Evolutionary conservation across 2,113 vertebrate genomes (phyloP), one percentile per base, ranked within the genome.

Genomic region (Brachyhypopomus occidentalis): DNA sequence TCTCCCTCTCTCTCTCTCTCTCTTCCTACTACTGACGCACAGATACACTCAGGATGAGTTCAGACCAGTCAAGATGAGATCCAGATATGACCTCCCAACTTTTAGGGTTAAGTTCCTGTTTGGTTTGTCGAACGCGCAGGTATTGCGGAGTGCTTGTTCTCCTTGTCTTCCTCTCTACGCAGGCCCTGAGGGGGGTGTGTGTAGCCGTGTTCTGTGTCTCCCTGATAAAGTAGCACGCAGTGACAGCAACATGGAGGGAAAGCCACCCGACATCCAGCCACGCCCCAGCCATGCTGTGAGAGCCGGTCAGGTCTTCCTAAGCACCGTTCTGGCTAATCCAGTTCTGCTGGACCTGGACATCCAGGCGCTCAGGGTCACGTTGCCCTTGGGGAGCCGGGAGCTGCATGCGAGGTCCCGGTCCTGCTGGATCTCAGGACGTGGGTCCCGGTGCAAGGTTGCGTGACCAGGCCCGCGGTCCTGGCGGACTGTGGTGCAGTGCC

Each of bases 1-100:
- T 82, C 58, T 77, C 45, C 16, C 22, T 82, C 48, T 83, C 22
- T 12, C 23, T 34, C 4, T 36, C n/a, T 83, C 41, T 79, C 27
- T 34, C 27, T 48, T 9, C 63, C 55, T 69, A 58, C 3, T 63
- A 27, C 22, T 22, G 5, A 69, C 52, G 48, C 59, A 16, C 34
- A 30, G 6, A 56, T 27, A 60, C 17, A 55, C 4, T 36, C 22
- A 84, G 27, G 17, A 41, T 72, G 48, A 45, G 17, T 80, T 71
- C 14, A 72, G 8, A 19, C 30, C 19, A 22, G 22, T 16, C 34
- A 41, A 48, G 6, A 64, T 22, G n/a, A 64, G 25, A 64, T 64
- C 14, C 25, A 34, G 62, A 64, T 30, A 64, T 30, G 12, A 64
- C 25, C 25, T 30, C 4, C 60, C 14, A 30, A 75, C 72, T 34